These are phyloP conservation scores for Hypomecis punctinalis DNA, from an alignment of 2,888 invertebrate species.

Conservation along the genomic window DNA sequence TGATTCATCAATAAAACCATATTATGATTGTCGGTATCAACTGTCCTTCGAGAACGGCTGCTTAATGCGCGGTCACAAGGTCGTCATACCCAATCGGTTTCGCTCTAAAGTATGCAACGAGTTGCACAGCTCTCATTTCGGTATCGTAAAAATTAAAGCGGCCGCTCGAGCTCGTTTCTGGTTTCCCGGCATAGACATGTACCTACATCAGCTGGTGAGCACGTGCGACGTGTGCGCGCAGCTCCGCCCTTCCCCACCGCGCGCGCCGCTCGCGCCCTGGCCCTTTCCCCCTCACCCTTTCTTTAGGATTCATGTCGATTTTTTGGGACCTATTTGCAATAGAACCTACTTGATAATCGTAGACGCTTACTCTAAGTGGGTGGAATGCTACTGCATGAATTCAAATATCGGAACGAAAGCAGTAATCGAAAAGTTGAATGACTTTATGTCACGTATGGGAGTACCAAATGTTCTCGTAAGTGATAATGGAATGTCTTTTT, in stretches of 20 bases:
- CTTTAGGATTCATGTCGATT: not conserved
- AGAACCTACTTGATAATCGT: not conserved
- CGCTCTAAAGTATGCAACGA: conserved; percentile 23
- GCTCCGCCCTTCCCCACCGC: not conserved
- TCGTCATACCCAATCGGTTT: not conserved
- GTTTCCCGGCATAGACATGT: conserved; percentile 41
- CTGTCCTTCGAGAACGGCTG: not conserved
- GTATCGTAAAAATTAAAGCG: conserved; percentile 27
- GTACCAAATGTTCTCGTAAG: conserved; percentile 36
- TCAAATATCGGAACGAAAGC: conserved; percentile 3
- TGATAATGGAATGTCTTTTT: conserved; percentile 42
- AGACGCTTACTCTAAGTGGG: not conserved
- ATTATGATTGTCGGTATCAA: not conserved
- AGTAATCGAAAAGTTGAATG: conserved; percentile 11
- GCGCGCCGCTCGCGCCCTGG: conserved; percentile 32
- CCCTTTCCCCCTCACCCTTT: conserved; percentile 20
- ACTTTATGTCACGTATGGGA: conserved; percentile 17
- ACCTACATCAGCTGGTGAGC: conserved; percentile 28
- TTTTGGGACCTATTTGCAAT: not conserved
- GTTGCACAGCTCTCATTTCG: conserved; percentile 16
- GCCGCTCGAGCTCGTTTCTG: conserved; percentile 40
- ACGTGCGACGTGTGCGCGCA: conserved; percentile 10
- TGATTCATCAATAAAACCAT: not conserved
- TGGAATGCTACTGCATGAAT: not conserved
- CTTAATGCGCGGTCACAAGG: conserved; percentile 1